Base-by-base conservation (phyloP, 2,797 vertebrate species). In the Vireo griseus region DNA sequence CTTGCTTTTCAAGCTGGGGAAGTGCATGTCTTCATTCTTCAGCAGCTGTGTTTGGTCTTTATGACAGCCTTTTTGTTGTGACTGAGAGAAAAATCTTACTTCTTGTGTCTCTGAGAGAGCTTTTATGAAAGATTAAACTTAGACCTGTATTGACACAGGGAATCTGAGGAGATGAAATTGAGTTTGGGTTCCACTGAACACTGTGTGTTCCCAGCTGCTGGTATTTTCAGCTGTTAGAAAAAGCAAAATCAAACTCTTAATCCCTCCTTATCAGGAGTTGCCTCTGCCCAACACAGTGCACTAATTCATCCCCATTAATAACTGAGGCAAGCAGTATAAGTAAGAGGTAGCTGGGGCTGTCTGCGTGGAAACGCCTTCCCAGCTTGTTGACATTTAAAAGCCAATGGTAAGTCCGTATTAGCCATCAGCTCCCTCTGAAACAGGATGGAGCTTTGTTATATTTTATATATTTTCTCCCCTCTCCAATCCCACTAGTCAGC, bases 371-470 rank as follows among this genome's bases (percentile, higher is more conserved):
- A 95, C 97, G 92, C 81, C 88, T 86, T 81, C 95, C 84, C 94
- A 93, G 48, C 91, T 88, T 95, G 75, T 92, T 97, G 97, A 97
- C 91, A 93, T 97, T 97, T 97, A 94, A 96, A 96, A 92, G 92
- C 88, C 54, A 37, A 31, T 17, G 20, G 29, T 82, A 95, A 97
- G 95, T 95, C 77, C 81, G 72, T 8, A 14, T 89, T 88, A 94
- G 71, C 78, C 21, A 16, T 81, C 85, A 93, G 58, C 50, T 90
- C 79, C 29, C 7, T 86, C 88, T 74, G 59, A 65, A 81, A 82
- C 78, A 31, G 62, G 84, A 91, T 73, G 24, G 37, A 73, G 9
- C 40, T 83, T 83, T 12, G 1, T 26, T 81, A 13, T 20, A 26
- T 69, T 61, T 55, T 50, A 6, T 8, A 6, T 80, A 35, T 45